A percentile compares a stretch with the other conserved stretches of the same genome.
These are phyloP conservation scores for Drosophila jambulina DNA, from an alignment of 1,140 invertebrate species.

Conservation along the genomic window DNA sequence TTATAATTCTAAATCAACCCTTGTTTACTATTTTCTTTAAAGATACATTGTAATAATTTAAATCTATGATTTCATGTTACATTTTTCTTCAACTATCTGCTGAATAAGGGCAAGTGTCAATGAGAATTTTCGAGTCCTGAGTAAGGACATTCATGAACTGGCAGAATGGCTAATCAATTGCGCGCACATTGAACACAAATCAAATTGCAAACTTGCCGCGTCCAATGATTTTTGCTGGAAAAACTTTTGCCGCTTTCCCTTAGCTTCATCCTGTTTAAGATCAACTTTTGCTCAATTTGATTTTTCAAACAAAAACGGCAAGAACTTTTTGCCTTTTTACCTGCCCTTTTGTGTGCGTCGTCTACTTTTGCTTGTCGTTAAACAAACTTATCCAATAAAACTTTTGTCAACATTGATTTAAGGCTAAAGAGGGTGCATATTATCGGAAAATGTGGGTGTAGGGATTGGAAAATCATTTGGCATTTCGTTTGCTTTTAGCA, in stretches of 20 bases:
- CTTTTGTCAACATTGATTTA: slow-evolving; percentile 85
- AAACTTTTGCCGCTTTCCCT: slow-evolving; percentile 23
- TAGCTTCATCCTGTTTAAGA: slow-evolving; percentile 42
- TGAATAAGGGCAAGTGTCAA: slow-evolving; percentile 39
- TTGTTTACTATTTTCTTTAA: no score
- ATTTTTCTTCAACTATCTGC: background rate
- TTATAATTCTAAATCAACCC: no score
- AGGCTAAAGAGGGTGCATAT: slow-evolving; percentile 76
- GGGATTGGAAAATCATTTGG: slow-evolving; percentile 35
- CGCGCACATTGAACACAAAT: slow-evolving; percentile 77
- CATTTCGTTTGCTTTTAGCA: slow-evolving; percentile 50
- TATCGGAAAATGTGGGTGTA: slow-evolving; percentile 45
- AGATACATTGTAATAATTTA: no score
- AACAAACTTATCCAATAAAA: slow-evolving; percentile 85
- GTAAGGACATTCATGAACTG: slow-evolving; percentile 60
- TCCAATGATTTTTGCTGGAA: slow-evolving; percentile 45
- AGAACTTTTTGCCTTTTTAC: slow-evolving; percentile 73
- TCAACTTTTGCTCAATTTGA: slow-evolving; percentile 83
- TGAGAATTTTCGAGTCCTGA: slow-evolving; percentile 17
- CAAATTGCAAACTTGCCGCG: slow-evolving; percentile 81
- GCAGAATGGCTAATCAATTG: slow-evolving; percentile 81
- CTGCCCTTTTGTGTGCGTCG: slow-evolving; percentile 54
- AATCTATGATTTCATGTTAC: no score
- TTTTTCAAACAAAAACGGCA: slow-evolving; percentile 68
- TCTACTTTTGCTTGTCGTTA: slow-evolving; percentile 73